Evolutionary conservation across 2,888 invertebrate genomes (phyloP).

Genomic region (Andrena marginata): DNA sequence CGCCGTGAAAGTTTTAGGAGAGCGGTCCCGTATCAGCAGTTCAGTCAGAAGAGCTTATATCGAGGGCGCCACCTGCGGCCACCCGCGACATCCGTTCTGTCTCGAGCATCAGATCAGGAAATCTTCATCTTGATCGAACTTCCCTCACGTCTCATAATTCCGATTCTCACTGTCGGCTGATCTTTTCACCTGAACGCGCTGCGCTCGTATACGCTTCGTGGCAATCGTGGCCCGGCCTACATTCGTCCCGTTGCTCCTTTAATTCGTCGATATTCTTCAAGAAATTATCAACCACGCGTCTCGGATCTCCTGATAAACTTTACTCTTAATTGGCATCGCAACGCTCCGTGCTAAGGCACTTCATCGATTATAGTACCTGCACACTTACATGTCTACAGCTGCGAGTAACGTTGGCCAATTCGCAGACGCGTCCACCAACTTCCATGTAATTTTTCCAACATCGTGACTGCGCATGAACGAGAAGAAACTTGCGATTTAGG

Average conservation of each 20-base stretch:
- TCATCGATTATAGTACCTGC: no score
- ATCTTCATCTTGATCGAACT: conserved; percentile 81
- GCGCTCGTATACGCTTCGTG: conserved; percentile 51
- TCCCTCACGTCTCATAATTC: conserved; percentile 73
- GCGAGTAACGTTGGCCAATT: no score
- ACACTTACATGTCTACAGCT: no score
- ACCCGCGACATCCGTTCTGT: conserved; percentile 79
- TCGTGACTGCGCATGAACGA: no score
- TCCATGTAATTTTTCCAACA: no score
- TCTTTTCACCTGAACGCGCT: conserved; percentile 72
- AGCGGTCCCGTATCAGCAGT: conserved; percentile 78
- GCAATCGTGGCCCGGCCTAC: conserved; percentile 1
- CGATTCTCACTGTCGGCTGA: conserved; percentile 73
- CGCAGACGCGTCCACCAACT: no score
- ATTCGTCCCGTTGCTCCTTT: conserved; percentile 17
- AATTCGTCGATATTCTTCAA: conserved; percentile 22
- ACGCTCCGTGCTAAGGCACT: neutral
- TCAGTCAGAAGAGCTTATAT: conserved; percentile 78
- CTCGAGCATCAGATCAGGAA: conserved; percentile 73
- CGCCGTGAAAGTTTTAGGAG: conserved; percentile 81
- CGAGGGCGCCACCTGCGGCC: conserved; percentile 83
- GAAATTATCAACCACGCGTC: neutral
- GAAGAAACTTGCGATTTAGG: no score
- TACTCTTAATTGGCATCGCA: conserved; percentile 9
- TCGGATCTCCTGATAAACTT: conserved; percentile 4